Evolutionary conservation across 2,797 vertebrate genomes (phyloP).

Genomic region (Enteromius unitaeniatus): DNA sequence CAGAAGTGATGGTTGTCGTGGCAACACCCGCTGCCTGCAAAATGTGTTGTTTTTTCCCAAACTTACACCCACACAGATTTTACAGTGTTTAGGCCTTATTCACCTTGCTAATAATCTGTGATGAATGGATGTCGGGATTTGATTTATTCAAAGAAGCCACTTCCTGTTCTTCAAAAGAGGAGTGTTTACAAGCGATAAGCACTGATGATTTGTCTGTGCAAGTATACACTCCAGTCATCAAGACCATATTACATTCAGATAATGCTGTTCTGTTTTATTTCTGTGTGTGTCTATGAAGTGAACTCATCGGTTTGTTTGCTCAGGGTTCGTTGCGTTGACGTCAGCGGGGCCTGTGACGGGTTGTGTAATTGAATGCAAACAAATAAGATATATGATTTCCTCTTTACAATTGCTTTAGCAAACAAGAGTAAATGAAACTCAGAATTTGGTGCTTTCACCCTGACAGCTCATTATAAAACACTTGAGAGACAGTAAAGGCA

Average conservation of each 20-base stretch:
- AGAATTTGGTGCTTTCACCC: not conserved
- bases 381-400: slow-evolving; percentile 8
- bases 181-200: slow-evolving; percentile 26
- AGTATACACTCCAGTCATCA: slow-evolving; percentile 22
- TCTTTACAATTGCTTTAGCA: slow-evolving; percentile 29
- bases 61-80: slow-evolving; percentile 52
- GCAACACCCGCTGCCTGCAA: slow-evolving; percentile 53
- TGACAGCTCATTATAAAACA: slow-evolving; percentile 25
- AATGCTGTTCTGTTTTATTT: slow-evolving; percentile 5
- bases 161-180: slow-evolving; percentile 6
- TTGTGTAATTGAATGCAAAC: slow-evolving; percentile 27
- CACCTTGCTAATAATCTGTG: slow-evolving; percentile 26
- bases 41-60: slow-evolving; percentile 49
- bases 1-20: slow-evolving; percentile 58
- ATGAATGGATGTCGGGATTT: slow-evolving; percentile 35
- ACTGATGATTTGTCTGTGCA: slow-evolving; percentile 28
- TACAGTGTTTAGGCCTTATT: slow-evolving; percentile 47
- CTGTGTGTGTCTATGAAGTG: not conserved
- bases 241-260: not conserved
- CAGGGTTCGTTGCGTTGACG: not conserved
- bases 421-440: slow-evolving; percentile 29
- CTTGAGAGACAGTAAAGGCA: slow-evolving; percentile 1
- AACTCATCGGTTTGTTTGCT: slow-evolving; percentile 29
- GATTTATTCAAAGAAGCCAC: slow-evolving; percentile 15
- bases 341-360: not conserved